These are phyloP conservation scores for Euthynnus affinis DNA, from an alignment of 2,797 vertebrate species.

Conservation along the genomic window DNA sequence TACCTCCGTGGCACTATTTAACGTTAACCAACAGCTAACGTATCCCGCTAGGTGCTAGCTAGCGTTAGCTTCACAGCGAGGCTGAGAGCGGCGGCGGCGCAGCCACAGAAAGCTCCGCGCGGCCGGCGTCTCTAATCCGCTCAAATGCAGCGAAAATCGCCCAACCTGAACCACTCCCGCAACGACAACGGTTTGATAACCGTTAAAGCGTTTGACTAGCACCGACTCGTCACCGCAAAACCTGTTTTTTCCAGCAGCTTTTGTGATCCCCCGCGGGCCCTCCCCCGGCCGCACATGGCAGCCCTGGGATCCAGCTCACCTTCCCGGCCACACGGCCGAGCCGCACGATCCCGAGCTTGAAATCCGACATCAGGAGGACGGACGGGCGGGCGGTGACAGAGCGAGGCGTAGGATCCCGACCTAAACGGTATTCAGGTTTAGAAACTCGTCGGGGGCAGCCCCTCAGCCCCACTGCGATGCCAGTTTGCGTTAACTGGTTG, in stretches of 20 bases:
- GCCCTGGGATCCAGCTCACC: constrained; percentile 89
- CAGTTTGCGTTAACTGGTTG: constrained; percentile 69
- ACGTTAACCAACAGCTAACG: constrained; percentile 31
- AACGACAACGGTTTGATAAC: background rate
- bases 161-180: background rate
- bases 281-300: constrained; percentile 88
- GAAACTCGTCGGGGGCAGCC: constrained; percentile 76
- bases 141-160: constrained; percentile 45
- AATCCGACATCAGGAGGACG: constrained; percentile 93
- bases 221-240: constrained; percentile 9
- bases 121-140: constrained; percentile 71
- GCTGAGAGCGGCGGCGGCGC: constrained; percentile 55
- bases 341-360: constrained; percentile 97
- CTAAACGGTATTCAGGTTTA: constrained; percentile 35
- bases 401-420: constrained; percentile 59
- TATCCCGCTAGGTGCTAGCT: constrained; percentile 63
- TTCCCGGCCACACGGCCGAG: constrained; percentile 99
- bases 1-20: background rate
- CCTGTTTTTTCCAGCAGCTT: constrained; percentile 48
- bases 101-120: constrained; percentile 50
- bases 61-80: constrained; percentile 68
- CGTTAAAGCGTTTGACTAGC: background rate
- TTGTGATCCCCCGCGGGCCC: constrained; percentile 76
- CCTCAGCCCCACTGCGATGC: constrained; percentile 79
- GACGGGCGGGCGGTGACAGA: constrained; percentile 50